Evolutionary conservation across 2,797 vertebrate genomes (phyloP).

Genomic region (Champsocephalus esox): DNA sequence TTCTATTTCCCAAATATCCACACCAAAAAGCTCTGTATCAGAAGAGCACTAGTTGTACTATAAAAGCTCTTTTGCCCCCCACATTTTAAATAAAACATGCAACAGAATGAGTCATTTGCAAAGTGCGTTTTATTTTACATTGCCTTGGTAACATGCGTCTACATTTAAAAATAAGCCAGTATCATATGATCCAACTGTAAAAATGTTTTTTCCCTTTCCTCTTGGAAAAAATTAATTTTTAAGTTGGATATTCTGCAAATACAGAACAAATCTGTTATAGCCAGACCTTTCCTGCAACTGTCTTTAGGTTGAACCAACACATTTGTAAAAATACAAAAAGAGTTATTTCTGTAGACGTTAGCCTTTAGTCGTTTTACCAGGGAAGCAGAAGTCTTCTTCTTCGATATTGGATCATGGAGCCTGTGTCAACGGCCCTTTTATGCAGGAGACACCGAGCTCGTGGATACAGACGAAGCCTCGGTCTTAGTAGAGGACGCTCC

Average conservation of each 20-base stretch:
- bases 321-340: constrained; percentile 85
- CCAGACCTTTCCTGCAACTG: constrained; percentile 82
- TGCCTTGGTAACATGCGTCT: constrained; percentile 90
- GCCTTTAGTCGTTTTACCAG: constrained; percentile 83
- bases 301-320: constrained; percentile 86
- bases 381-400: constrained; percentile 78
- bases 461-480: constrained; percentile 93
- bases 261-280: constrained; percentile 85
- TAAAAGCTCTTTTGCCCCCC: constrained; percentile 44
- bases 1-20: neutral
- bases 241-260: constrained; percentile 84
- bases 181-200: constrained; percentile 84
- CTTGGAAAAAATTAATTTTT: constrained; percentile 72
- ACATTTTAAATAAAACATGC: constrained; percentile 79
- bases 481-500: constrained; percentile 91
- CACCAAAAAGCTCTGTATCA: constrained; percentile 13
- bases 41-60: neutral
- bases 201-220: constrained; percentile 70
- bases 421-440: constrained; percentile 76
- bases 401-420: constrained; percentile 58
- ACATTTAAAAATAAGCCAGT: constrained; percentile 89
- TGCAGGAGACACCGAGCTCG: constrained; percentile 96
- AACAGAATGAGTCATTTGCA: constrained; percentile 85
- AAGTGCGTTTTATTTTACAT: constrained; percentile 89
- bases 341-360: constrained; percentile 81